These are phyloP conservation scores for Plagodis pulveraria DNA, from an alignment of 2,888 invertebrate genomes.

Conservation along the genomic window DNA sequence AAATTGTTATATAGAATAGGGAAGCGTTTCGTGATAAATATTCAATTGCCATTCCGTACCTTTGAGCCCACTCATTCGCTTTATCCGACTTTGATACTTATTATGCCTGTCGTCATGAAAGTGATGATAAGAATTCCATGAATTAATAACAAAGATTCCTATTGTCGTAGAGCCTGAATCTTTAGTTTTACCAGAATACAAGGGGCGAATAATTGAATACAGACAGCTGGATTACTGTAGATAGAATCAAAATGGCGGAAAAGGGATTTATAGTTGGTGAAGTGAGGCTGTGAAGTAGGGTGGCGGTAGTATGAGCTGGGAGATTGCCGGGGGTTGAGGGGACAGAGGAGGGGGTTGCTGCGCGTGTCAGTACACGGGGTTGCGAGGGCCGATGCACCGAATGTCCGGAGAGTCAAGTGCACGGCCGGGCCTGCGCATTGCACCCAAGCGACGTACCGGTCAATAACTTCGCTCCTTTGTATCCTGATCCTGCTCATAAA, in stretches of 20 bases:
- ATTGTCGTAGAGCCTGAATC: neutral
- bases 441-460: conserved; percentile 66
- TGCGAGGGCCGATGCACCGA: conserved; percentile 71
- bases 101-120: neutral
- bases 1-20: no score
- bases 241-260: conserved; percentile 27
- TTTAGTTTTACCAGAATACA: neutral
- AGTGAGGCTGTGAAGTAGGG: conserved; percentile 30
- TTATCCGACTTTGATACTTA: neutral
- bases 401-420: conserved; percentile 76
- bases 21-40: neutral
- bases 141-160: neutral
- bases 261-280: conserved; percentile 36
- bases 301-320: conserved; percentile 34
- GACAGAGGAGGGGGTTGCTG: conserved; percentile 38
- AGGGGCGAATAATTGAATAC: conserved; percentile 2
- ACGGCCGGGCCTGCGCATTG: conserved; percentile 70
- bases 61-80: neutral
- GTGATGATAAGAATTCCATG: conserved; percentile 4
- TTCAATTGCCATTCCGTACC: neutral
- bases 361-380: conserved; percentile 50
- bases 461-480: conserved; percentile 59
- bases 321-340: conserved; percentile 38
- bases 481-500: conserved; percentile 26
- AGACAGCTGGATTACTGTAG: neutral